Evolutionary conservation across 2,888 invertebrate species (phyloP).

Genomic region (Bombyx huttoni): DNA sequence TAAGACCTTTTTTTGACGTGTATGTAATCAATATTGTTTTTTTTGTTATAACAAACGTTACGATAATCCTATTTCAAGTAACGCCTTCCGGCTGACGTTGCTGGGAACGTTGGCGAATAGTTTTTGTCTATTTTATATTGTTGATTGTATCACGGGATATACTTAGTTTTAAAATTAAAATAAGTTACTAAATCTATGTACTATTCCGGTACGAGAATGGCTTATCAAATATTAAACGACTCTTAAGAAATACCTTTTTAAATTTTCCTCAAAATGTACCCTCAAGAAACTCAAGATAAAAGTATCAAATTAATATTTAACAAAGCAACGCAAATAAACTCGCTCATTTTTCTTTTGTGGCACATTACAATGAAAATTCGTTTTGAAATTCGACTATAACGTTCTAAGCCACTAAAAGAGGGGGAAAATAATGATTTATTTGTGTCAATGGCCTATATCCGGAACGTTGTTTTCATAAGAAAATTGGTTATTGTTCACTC

Average conservation of each 20-base stretch:
- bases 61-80: no score
- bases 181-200: background rate
- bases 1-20: no score
- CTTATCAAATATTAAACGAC: background rate
- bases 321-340: conserved; percentile 51
- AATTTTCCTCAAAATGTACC: conserved; percentile 19
- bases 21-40: no score
- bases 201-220: background rate
- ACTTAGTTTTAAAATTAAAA: background rate
- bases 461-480: conserved; percentile 49
- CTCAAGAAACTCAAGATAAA: conserved; percentile 54
- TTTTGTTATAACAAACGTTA: no score
- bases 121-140: no score
- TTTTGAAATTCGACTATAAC: conserved; percentile 35
- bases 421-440: conserved; percentile 66
- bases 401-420: conserved; percentile 25
- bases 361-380: conserved; percentile 63
- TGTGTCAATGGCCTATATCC: conserved; percentile 64
- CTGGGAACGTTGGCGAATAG: no score
- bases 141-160: no score
- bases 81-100: no score
- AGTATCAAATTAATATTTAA: conserved; percentile 71
- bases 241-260: conserved; percentile 5
- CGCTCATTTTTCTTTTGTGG: conserved; percentile 64
- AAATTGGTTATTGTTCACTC: conserved; percentile 67